Evolutionary conservation across 2,888 invertebrate genomes (phyloP), one percentile per base, ranked within the genome.

Genomic region (Pyrochroa serraticornis): DNA sequence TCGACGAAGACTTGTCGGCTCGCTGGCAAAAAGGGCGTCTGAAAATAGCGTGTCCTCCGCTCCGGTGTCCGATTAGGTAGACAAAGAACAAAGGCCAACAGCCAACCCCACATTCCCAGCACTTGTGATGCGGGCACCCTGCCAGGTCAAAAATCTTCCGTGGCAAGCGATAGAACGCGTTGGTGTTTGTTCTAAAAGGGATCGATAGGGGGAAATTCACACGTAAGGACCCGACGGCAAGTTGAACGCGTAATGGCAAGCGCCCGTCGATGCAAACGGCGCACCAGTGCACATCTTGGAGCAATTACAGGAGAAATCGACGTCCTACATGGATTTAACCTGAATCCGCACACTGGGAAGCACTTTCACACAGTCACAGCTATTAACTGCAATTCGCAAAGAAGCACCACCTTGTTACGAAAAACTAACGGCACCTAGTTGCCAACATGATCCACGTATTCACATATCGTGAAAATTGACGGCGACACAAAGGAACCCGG

Each of bases 121-220:
- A 37, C 12, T 87, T 84, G 73, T 89, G 89, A 69, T 87, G 85
- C 0, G 89, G 85, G 62, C 89, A 81, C 42, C 88, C 89, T 0
- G 86, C 88, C 7, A 89, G 81, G 0, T 88, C 87, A 0, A 87
- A 85, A 39, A 87, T 81, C 73, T 88, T 88, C 63, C 84, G 83
- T 0, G 81, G 69, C 52, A 43, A 43, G 32, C 43, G 43, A 43
- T 8, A 43, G 1, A 43, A 22, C 22, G 22, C 22, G 22, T 35
- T 35, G 36, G n/a, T 35, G 36, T 35, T 35, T n/a, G 9, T 35
- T 9, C 10, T 35, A 9, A 35, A 35, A 35, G 36, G 10, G 10
- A 35, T 35, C 10, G 36, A 35, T 41, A 42, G 0, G 6, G 3
- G 9, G 3, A 13, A 6, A 39, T 7, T 5, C 6, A 39, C 41